Base-by-base conservation (phyloP, 1,140 invertebrate species). In the Papilio helenus region DNA sequence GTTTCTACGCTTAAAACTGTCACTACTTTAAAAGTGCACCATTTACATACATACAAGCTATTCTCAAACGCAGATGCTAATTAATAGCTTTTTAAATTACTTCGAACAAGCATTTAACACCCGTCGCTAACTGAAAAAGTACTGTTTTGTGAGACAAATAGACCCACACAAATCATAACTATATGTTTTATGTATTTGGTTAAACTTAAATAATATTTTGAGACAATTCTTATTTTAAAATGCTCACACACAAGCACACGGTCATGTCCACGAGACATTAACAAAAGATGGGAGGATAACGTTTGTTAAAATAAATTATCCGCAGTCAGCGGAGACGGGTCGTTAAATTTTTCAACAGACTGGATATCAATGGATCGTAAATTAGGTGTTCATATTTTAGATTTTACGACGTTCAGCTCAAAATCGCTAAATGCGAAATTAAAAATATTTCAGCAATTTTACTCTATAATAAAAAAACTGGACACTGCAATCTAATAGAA, bases 261-360 rank as follows among this genome's bases (percentile, higher is more conserved):
- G 78, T 81, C 79, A 83, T 92, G 85, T 77, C 79, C 81, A 72
- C 88, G 87, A 90, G 86, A 88, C 79, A 79, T 80, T 79, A 78
- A 89, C 86, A 88, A 90, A 86, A 82, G 84, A 74, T 51, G 49
- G 81, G 79, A 78, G 87, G 87, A 89, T 86, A 87, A 85, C 82
- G 83, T 74, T 83, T 80, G 85, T 88, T 88, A 80, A 85, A 87
- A 86, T 87, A 87, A 87, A 88, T 89, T 86, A 87, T 89, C 79
- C 65, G 76, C 80, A 82, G 74, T 84, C 84, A 80, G 81, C 82
- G 86, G 76, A 78, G 77, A 86, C 79, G 83, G 79, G 81, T 84
- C 84, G 83, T 88, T 83, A 85, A 82, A 83, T 86, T 87, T 85
- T 88, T 81, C 81, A 85, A 87, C 74, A 79, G 79, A 83, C 58